phyloP scores from a whole-genome alignment of 2,113 vertebrate species.

The Dasyornis broadbenti region DNA sequence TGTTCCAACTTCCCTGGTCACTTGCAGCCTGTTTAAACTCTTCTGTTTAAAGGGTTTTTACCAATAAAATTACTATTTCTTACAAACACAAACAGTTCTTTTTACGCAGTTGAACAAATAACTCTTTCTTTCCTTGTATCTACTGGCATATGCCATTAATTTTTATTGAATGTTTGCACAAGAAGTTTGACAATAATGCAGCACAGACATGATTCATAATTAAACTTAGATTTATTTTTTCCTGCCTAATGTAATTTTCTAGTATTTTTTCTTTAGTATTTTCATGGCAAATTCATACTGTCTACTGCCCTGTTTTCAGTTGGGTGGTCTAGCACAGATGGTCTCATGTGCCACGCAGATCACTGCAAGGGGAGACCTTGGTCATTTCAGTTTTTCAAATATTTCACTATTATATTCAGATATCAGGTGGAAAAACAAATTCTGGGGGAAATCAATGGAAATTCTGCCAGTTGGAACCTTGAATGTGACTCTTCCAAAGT shows the following conservation, averaged over 20 bases:
- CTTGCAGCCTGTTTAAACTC: background rate
- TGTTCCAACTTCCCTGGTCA: background rate
- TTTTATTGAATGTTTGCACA: background rate
- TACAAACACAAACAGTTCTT: background rate
- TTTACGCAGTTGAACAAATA: background rate
- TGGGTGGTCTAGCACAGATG: background rate
- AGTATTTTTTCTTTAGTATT: background rate
- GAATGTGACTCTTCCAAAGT: conserved; percentile 93
- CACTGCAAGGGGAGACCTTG: background rate
- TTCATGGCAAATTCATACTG: background rate
- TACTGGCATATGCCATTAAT: background rate
- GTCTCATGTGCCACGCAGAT: background rate
- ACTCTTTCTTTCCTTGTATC: background rate
- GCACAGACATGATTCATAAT: background rate
- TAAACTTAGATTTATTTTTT: background rate
- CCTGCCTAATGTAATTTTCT: background rate
- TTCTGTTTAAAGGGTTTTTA: background rate
- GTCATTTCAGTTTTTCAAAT: background rate
- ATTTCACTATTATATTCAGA: conserved; percentile 73
- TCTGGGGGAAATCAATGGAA: conserved; percentile 99
- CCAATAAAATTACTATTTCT: background rate
- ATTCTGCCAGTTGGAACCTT: conserved; percentile 93
- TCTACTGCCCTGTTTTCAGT: background rate
- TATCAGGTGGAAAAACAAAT: conserved; percentile 99
- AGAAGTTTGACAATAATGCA: background rate